Evolutionary conservation across 1,140 invertebrate genomes (phyloP), one percentile per base, ranked within the genome.

Genomic region (Ceratina japonica): DNA sequence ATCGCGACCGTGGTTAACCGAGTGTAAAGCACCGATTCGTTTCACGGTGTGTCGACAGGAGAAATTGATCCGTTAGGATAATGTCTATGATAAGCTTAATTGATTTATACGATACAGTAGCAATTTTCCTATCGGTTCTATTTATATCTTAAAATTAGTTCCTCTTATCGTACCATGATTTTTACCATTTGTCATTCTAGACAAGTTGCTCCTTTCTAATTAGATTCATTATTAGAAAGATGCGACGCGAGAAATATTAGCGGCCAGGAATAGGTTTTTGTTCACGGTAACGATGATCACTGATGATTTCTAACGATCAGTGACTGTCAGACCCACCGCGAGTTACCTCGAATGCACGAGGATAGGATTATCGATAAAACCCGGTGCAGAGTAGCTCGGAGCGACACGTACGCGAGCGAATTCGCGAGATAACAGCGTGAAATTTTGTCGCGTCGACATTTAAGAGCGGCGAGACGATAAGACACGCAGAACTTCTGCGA

Each of bases 381-480:
- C 8, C 15, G 49, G 20, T n/a, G 66, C 10, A 56, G 13, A 3
- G n/a, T 58, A 15, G 16, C 16, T 7, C n/a, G 1, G 8, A 18
- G 18, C 16, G 15, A 24, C 58, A 15, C 24, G 13, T 56, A n/a
- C n/a, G 15, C 54, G 54, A 16, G 15, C 54, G 54, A 56, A 56
- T 56, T 44, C 54, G 54, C 54, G 37, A 56, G 54, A 56, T 56
- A 56, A n/a, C 54, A n/a, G 54, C 15, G 52, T 44, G 44, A 54
- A 59, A 49, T 66, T 52, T 56, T 31, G 18, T 58, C 74, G 8
- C 64, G 49, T n/a, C 69, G 69, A 82, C 59, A 70, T 78, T 65
- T 58, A 10, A 79, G 37, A 44, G 37, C 37, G 10, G 3, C 62
- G 20, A 27, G 13, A 15, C 63, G 63, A 81, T 70, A 78, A 81